Percentiles rank a stretch among this genome's conserved stretches.
phyloP scores from a whole-genome alignment of 2,113 vertebrate species.

The cattle (Bos taurus) region DNA sequence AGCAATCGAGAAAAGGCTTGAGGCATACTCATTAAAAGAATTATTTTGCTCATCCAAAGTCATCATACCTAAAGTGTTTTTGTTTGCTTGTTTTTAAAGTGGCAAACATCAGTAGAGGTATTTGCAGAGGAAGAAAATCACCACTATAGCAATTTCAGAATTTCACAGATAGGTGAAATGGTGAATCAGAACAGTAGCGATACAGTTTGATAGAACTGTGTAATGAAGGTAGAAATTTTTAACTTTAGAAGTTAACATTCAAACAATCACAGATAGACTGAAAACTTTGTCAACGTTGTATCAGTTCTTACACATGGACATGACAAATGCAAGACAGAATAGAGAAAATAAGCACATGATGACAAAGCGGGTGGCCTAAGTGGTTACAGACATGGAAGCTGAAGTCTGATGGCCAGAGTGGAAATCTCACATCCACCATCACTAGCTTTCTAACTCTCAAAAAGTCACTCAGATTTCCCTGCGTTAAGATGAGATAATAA shows the following conservation, averaged over 20 bases:
- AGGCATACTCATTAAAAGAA: background rate
- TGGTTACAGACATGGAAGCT: background rate
- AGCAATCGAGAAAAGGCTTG: background rate
- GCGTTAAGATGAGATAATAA: background rate
- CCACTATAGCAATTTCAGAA: background rate
- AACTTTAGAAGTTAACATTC: background rate
- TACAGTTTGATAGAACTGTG: background rate
- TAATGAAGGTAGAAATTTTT: background rate
- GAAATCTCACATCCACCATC: background rate
- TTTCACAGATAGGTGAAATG: background rate
- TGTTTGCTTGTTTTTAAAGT: background rate
- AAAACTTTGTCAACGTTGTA: background rate
- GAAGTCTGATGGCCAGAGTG: background rate
- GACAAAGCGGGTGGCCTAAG: background rate
- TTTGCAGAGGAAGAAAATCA: background rate
- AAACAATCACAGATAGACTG: background rate
- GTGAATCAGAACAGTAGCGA: background rate
- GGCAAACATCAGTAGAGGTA: background rate
- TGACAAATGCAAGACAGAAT: background rate
- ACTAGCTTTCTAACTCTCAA: background rate
- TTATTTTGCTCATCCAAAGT: background rate
- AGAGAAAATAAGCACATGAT: background rate
- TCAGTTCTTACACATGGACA: background rate
- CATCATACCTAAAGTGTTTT: background rate
- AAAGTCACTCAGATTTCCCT: background rate